These are phyloP conservation scores for Nicator chloris DNA, from an alignment of 2,113 vertebrate genomes.

Conservation along the genomic window DNA sequence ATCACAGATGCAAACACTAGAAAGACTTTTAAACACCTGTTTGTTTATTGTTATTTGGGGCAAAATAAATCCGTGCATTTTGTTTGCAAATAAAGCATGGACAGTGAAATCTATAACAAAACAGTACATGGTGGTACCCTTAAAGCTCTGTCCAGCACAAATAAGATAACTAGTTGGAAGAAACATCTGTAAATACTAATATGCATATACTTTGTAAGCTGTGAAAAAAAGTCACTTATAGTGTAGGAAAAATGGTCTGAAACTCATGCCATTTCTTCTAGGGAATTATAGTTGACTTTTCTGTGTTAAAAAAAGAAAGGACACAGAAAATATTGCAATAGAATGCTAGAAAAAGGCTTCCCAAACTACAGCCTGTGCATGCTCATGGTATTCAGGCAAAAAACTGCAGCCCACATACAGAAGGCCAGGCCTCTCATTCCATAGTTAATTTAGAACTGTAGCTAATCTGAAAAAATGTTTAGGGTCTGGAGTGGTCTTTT, in stretches of 20 bases:
- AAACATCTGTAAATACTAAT: not conserved
- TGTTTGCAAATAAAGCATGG: not conserved
- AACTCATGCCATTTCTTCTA: not conserved
- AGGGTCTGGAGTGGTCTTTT: not conserved
- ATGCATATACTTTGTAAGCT: not conserved
- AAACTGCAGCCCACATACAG: not conserved
- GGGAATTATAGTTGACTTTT: not conserved
- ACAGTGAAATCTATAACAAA: not conserved
- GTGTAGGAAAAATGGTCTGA: not conserved
- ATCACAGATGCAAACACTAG: not conserved
- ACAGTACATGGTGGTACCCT: not conserved
- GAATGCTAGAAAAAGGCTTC: not conserved
- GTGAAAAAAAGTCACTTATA: not conserved
- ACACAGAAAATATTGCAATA: not conserved
- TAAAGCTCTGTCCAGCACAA: not conserved
- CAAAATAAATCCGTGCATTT: not conserved
- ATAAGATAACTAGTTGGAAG: not conserved
- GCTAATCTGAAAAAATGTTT: not conserved
- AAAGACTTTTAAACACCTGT: conserved; percentile 7
- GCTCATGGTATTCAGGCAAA: not conserved
- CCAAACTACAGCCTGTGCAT: not conserved
- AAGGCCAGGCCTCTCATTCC: not conserved
- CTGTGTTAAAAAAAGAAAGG: not conserved
- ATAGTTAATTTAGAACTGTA: not conserved
- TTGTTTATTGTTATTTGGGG: not conserved